Conservation (phyloP, 2,113 vertebrate species). For the Pachyramphus minor region DNA sequence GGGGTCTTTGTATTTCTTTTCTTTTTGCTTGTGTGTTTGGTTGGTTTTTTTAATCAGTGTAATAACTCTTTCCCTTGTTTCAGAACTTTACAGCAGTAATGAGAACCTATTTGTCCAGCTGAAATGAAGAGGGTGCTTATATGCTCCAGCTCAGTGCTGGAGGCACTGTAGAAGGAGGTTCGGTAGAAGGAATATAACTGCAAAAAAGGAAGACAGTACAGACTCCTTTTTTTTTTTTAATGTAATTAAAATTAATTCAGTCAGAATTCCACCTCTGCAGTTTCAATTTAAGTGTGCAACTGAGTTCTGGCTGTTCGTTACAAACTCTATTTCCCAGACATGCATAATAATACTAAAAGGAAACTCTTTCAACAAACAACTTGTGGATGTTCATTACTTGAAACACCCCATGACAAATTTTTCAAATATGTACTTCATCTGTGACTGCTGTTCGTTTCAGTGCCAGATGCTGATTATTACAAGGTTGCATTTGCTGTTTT, state of each 20-base stretch:
- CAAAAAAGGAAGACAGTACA: not conserved
- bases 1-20: not conserved
- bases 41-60: not conserved
- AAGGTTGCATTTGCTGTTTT: not conserved
- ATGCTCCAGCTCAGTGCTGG: not conserved
- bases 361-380: constrained; percentile 19
- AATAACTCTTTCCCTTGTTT: not conserved
- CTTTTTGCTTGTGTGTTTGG: not conserved
- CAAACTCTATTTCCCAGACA: not conserved
- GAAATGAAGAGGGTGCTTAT: not conserved
- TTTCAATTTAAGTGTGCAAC: not conserved
- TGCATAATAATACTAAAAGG: not conserved
- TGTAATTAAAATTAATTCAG: not conserved
- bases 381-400: not conserved
- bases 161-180: not conserved
- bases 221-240: not conserved
- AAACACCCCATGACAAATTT: constrained; percentile 37
- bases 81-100: not conserved
- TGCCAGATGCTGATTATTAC: constrained; percentile 10
- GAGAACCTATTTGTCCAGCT: constrained; percentile 11
- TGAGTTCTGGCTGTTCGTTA: not conserved
- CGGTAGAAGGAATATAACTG: not conserved
- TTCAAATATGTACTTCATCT: constrained; percentile 7
- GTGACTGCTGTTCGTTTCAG: not conserved
- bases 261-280: not conserved